A percentile compares a stretch with the other conserved stretches of the same genome.
Conservation (phyloP, 2,113 vertebrate species). For the Mormoops blainvillei region DNA sequence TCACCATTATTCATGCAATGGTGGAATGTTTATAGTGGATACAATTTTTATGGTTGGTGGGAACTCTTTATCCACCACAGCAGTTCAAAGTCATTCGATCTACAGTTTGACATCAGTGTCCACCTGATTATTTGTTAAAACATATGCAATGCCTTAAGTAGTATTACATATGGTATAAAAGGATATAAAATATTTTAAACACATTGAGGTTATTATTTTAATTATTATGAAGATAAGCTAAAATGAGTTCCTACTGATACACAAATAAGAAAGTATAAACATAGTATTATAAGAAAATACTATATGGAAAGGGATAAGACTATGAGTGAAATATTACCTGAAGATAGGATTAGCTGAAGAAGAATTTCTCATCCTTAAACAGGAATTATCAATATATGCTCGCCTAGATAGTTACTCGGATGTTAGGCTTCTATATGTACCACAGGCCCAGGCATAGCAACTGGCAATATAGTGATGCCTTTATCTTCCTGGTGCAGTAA, state of each 20-base stretch:
- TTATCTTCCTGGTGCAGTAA: accelerated
- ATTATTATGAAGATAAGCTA: neutral
- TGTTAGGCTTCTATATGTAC: neutral
- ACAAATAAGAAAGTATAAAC: neutral
- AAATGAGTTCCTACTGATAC: neutral
- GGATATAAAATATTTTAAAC: neutral
- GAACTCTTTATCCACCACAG: neutral
- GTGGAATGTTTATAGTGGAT: neutral
- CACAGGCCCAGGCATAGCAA: neutral
- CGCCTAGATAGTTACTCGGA: neutral
- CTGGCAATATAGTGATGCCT: neutral
- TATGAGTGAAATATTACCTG: neutral
- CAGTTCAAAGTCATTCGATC: neutral
- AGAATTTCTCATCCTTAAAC: neutral
- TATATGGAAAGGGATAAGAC: neutral
- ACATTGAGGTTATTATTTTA: neutral
- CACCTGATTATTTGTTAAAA: neutral
- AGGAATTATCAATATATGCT: neutral
- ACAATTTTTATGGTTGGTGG: neutral
- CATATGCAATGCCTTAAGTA: neutral
- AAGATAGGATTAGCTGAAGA: neutral
- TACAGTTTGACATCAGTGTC: neutral
- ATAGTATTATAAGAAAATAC: neutral
- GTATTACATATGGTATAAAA: neutral
- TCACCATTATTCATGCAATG: neutral